Evolutionary conservation across 2,113 vertebrate genomes (phyloP).

Genomic region (Empidonax traillii): DNA sequence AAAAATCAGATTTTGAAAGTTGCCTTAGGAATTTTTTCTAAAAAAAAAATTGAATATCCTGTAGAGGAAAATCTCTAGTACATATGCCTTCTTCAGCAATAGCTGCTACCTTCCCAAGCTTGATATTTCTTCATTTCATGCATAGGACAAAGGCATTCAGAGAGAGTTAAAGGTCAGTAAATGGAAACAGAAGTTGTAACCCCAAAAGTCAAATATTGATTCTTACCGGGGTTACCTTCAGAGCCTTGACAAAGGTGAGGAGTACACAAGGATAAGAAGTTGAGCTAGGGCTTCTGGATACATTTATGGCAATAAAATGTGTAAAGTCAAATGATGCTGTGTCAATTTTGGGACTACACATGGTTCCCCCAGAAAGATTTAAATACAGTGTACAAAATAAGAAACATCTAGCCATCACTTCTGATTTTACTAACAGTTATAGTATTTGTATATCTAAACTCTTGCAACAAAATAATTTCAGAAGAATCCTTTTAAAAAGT

Average conservation of each 20-base stretch:
- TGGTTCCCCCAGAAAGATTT: neutral
- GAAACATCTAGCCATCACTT: neutral
- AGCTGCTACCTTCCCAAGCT: neutral
- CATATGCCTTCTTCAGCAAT: neutral
- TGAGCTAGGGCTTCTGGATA: neutral
- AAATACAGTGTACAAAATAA: neutral
- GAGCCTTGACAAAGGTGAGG: neutral
- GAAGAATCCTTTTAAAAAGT: neutral
- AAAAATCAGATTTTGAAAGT: neutral
- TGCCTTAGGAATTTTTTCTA: neutral
- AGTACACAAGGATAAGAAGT: neutral
- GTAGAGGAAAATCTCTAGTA: neutral
- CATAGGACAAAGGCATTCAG: neutral
- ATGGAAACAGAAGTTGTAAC: neutral
- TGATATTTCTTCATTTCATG: neutral
- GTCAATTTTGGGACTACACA: neutral
- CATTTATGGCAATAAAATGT: neutral
- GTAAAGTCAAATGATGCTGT: neutral
- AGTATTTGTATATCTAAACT: neutral
- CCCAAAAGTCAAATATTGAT: neutral
- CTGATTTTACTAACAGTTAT: neutral
- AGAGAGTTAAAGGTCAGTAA: neutral
- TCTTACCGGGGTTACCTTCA: neutral
- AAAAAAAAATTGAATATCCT: neutral
- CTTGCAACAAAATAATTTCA: neutral